These are phyloP conservation scores for Lepidotrigona ventralis DNA, from an alignment of 1,140 invertebrate genomes.

Conservation along the genomic window DNA sequence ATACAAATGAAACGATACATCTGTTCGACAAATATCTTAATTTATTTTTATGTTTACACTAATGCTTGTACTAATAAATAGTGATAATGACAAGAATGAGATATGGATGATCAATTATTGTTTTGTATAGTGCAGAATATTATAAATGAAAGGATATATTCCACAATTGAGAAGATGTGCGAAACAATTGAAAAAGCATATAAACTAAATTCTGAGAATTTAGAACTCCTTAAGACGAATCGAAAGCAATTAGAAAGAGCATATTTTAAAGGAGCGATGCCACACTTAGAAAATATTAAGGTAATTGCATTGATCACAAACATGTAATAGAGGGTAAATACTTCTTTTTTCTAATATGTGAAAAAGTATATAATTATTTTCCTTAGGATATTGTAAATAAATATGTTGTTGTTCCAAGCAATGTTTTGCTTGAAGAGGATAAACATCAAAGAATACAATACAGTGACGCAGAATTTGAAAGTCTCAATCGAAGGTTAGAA, in stretches of 20 bases:
- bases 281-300: slow-evolving; percentile 66
- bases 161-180: slow-evolving; percentile 59
- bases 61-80: no score
- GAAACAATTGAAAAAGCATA: slow-evolving; percentile 60
- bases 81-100: no score
- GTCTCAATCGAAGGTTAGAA: slow-evolving; percentile 58
- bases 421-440: slow-evolving; percentile 71
- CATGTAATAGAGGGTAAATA: background rate
- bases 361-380: slow-evolving; percentile 1
- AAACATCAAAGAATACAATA: slow-evolving; percentile 68
- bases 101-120: background rate
- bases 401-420: slow-evolving; percentile 65
- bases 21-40: background rate
- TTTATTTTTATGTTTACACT: background rate
- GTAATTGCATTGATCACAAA: slow-evolving; percentile 53
- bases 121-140: slow-evolving; percentile 66
- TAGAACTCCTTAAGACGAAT: slow-evolving; percentile 49
- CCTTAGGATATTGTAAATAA: slow-evolving; percentile 65
- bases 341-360: background rate
- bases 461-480: slow-evolving; percentile 61
- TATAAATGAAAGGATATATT: slow-evolving; percentile 61
- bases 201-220: slow-evolving; percentile 49
- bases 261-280: slow-evolving; percentile 52
- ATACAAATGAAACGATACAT: background rate
- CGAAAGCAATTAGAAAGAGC: slow-evolving; percentile 59